Conservation (phyloP, 1,140 invertebrate species). For the Drosophila auraria region DNA sequence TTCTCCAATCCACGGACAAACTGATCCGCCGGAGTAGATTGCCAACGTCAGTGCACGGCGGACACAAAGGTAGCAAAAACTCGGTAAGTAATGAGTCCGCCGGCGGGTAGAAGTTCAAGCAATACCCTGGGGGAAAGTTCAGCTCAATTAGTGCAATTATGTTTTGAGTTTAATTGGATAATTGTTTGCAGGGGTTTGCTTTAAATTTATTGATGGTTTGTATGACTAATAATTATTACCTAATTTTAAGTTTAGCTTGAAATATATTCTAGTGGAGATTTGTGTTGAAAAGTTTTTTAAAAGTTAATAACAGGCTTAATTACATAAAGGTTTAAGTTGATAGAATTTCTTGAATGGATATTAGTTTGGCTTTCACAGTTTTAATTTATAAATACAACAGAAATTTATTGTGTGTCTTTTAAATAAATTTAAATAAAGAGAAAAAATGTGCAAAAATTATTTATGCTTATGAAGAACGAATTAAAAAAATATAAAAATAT, state of each 20-base stretch:
- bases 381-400: too few species aligned
- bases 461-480: not conserved
- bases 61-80: conserved; percentile 53
- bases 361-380: too few species aligned
- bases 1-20: conserved; percentile 6
- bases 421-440: not conserved
- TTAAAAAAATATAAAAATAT: not conserved
- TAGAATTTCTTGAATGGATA: too few species aligned
- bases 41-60: conserved; percentile 58
- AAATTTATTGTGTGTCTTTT: too few species aligned
- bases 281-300: too few species aligned
- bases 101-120: not conserved
- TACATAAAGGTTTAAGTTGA: too few species aligned
- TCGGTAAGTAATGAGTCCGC: conserved; percentile 33
- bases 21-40: conserved; percentile 71
- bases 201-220: too few species aligned
- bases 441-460: not conserved
- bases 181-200: not conserved
- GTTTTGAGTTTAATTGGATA: not conserved
- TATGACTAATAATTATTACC: too few species aligned
- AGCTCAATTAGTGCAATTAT: not conserved
- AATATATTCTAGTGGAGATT: too few species aligned
- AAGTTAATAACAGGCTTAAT: too few species aligned
- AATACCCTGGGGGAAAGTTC: conserved; percentile 21
- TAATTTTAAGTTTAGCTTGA: too few species aligned